Percentiles rank a stretch among this genome's conserved stretches.
Conservation (phyloP, 2,113 vertebrate genomes). For the Rafetus swinhoei region DNA sequence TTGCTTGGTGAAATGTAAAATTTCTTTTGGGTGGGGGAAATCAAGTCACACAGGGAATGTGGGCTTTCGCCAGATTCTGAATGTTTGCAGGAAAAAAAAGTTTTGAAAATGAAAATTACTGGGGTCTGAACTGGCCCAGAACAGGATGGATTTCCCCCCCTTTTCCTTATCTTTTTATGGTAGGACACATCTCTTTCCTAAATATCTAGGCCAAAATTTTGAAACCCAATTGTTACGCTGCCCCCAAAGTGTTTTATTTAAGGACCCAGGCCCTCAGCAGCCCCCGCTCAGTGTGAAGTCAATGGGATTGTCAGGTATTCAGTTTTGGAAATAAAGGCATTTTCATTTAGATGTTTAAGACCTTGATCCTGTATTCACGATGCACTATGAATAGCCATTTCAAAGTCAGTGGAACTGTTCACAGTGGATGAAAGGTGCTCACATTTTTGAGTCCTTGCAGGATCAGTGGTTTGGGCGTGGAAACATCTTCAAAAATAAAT, state of each 20-base stretch:
- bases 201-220: not conserved
- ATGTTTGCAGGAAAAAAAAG: not conserved
- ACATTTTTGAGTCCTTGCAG: not conserved
- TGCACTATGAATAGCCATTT: constrained; percentile 40
- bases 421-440: not conserved
- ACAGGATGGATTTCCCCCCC: not conserved
- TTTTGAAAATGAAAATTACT: not conserved
- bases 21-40: not conserved
- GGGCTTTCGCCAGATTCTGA: not conserved
- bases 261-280: not conserved
- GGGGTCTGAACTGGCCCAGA: not conserved
- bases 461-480: not conserved
- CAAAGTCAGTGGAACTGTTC: rapidly evolving
- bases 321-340: constrained; percentile 37
- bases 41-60: rapidly evolving
- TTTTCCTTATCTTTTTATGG: not conserved
- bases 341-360: constrained; percentile 25
- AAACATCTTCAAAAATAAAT: not conserved
- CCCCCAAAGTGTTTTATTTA: not conserved
- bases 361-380: not conserved
- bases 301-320: constrained; percentile 59
- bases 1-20: not conserved
- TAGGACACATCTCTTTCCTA: not conserved
- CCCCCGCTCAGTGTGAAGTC: constrained; percentile 14
- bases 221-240: not conserved